These are phyloP conservation scores for Microplitis manilae DNA, from an alignment of 2,888 invertebrate genomes.

Conservation along the genomic window DNA sequence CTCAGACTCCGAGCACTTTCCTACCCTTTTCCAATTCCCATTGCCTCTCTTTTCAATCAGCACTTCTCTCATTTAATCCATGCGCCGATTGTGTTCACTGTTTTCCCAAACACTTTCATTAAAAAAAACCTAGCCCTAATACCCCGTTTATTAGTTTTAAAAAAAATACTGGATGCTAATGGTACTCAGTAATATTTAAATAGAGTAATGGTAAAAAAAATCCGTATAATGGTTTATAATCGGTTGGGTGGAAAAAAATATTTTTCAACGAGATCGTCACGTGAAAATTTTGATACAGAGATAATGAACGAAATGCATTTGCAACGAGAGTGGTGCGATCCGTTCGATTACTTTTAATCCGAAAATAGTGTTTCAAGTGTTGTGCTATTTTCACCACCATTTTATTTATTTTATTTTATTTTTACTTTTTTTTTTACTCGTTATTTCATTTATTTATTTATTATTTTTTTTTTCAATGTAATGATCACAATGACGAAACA, in stretches of 20 bases:
- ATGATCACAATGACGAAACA: slow-evolving; percentile 20
- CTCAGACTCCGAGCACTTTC: slow-evolving; percentile 32
- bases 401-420: slow-evolving; percentile 38
- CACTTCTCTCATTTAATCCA: slow-evolving; percentile 52
- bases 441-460: slow-evolving; percentile 1
- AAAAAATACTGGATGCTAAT: no score
- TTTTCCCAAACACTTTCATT: slow-evolving; percentile 7
- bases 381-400: slow-evolving; percentile 20
- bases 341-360: slow-evolving; percentile 30
- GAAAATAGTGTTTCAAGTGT: slow-evolving; percentile 26
- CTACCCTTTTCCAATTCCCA: slow-evolving; percentile 38
- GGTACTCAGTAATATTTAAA: no score
- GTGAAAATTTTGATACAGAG: slow-evolving; percentile 13
- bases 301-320: slow-evolving; percentile 31
- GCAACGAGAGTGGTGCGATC: slow-evolving; percentile 20
- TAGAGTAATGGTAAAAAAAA: no score
- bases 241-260: background rate
- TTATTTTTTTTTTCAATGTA: slow-evolving; percentile 9
- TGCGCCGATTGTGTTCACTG: background rate
- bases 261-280: background rate
- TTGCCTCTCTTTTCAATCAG: slow-evolving; percentile 52
- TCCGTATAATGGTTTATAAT: background rate
- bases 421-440: background rate
- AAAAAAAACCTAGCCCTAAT: background rate
- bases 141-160: background rate